A percentile compares a stretch with the other conserved stretches of the same genome.
Evolutionary conservation across 2,888 invertebrate genomes (phyloP).

Genomic region (Epinotia ramella): DNA sequence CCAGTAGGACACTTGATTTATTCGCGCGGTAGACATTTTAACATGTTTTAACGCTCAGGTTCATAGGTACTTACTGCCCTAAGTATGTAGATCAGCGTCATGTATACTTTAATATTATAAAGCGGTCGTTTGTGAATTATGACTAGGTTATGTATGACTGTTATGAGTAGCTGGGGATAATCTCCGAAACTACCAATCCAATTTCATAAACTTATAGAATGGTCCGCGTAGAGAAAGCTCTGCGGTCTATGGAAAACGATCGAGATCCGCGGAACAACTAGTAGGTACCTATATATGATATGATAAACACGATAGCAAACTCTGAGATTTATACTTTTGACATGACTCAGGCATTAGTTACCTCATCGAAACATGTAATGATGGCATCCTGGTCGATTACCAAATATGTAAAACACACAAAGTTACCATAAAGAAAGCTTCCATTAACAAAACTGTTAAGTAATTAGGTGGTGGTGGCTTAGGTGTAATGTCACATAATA

Average conservation of each 20-base stretch:
- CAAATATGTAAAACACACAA: background rate
- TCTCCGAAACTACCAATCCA: background rate
- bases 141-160: no score
- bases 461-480: slow-evolving; percentile 34
- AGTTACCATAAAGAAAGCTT: background rate
- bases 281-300: no score
- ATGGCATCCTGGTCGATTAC: background rate
- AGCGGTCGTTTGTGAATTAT: background rate
- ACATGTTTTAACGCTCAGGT: slow-evolving; percentile 27
- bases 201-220: no score
- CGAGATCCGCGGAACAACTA: no score
- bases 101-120: background rate
- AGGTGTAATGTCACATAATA: slow-evolving; percentile 44
- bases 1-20: slow-evolving; percentile 45
- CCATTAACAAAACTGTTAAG: slow-evolving; percentile 19
- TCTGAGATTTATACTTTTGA: no score
- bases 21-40: slow-evolving; percentile 34
- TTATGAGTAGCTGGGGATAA: background rate
- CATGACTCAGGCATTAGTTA: background rate
- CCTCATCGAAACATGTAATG: background rate
- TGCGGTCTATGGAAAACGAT: no score
- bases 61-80: background rate
- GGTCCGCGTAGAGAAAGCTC: no score
- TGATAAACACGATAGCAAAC: no score
- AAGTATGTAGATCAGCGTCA: background rate